Conservation (phyloP, 1,140 invertebrate species). For the Plutomurus gul region DNA sequence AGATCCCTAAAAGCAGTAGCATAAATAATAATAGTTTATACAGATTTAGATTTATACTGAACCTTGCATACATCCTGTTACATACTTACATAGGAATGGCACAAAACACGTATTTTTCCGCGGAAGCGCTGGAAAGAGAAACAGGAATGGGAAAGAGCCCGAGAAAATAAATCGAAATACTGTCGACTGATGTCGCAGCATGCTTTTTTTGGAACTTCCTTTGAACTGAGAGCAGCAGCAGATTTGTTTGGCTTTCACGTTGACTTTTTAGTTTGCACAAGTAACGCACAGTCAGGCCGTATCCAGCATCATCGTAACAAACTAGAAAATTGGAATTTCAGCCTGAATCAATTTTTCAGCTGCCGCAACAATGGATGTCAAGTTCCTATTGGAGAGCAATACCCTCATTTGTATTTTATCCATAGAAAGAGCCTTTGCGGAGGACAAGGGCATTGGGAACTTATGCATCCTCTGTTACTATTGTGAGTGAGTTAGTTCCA, state of each 20-base stretch:
- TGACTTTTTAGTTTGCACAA: slow-evolving; percentile 33
- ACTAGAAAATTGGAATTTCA: too few species aligned
- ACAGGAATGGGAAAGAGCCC: neutral
- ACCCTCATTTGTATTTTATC: slow-evolving; percentile 29
- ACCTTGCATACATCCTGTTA: neutral
- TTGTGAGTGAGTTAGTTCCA: neutral
- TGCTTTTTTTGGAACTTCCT: slow-evolving; percentile 11
- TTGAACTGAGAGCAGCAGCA: slow-evolving; percentile 26
- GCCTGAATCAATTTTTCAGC: slow-evolving; percentile 26
- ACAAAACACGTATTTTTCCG: too few species aligned
- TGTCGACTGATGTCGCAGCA: slow-evolving; percentile 1
- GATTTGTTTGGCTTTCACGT: slow-evolving; percentile 28
- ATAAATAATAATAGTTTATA: too few species aligned
- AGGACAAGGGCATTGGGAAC: slow-evolving; percentile 37
- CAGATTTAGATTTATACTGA: too few species aligned
- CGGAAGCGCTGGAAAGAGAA: too few species aligned
- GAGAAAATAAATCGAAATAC: slow-evolving; percentile 24
- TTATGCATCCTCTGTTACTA: neutral
- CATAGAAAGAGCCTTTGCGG: neutral
- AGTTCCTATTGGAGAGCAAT: neutral
- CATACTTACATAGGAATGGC: neutral
- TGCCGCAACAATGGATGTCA: slow-evolving; percentile 37
- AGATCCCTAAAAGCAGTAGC: too few species aligned
- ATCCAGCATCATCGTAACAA: too few species aligned
- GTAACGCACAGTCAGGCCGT: too few species aligned